A percentile compares a stretch with the other conserved stretches of the same genome.
phyloP scores from a whole-genome alignment of 2,113 vertebrate species.

The Onychostruthus taczanowskii region DNA sequence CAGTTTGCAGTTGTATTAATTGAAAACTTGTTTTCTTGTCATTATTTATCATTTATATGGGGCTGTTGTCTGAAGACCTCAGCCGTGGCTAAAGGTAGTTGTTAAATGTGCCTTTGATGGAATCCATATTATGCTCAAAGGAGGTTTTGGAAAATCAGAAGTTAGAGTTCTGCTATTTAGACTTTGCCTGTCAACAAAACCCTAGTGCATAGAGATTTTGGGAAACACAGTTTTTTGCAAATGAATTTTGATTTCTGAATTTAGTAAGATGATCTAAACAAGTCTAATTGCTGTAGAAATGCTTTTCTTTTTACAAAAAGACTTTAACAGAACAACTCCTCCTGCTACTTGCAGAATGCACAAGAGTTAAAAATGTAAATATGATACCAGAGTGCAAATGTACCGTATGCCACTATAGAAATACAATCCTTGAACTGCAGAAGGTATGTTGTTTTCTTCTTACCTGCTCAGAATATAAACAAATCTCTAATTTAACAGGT shows the following conservation, averaged over 20 bases:
- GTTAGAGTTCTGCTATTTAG: neutral
- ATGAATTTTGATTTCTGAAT: neutral
- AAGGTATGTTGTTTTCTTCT: neutral
- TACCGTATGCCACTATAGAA: neutral
- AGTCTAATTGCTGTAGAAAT: neutral
- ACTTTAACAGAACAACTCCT: neutral
- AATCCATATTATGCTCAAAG: neutral
- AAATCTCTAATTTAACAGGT: conserved; percentile 22
- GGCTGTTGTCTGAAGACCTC: neutral
- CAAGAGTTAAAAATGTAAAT: neutral
- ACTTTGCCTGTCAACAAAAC: neutral
- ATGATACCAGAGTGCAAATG: neutral
- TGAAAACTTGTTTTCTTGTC: neutral
- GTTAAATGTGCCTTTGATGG: neutral
- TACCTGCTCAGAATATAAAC: conserved; percentile 58
- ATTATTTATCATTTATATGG: neutral
- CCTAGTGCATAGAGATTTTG: neutral
- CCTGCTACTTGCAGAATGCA: neutral
- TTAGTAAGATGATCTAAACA: neutral
- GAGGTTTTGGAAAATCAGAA: neutral
- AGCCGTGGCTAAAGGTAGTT: neutral
- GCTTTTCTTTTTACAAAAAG: neutral
- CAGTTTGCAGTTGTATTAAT: neutral
- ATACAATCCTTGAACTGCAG: neutral
- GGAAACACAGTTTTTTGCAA: neutral